Conservation (phyloP, 2,113 vertebrate genomes). For the human (Homo sapiens) region GRCh38 chr21:37753001-37753500, state of each 20-base stretch:
- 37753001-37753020: background rate
- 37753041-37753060: fast-evolving
- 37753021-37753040: too few species aligned
- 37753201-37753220: background rate
- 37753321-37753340: background rate
- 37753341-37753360: background rate
- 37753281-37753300: background rate
- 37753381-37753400: background rate
- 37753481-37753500: background rate
- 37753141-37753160: fast-evolving
- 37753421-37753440: background rate
- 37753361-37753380: background rate
- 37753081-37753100: fast-evolving
- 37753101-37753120: fast-evolving
- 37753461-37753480: fast-evolving
- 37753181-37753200: fast-evolving
- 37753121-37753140: fast-evolving
- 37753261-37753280: background rate
- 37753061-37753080: background rate
- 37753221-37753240: background rate
- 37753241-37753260: background rate
- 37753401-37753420: fast-evolving
- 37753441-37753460: background rate
- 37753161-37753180: background rate
- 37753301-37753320: background rate